Percentiles rank a stretch among this genome's conserved stretches.
phyloP scores from a whole-genome alignment of 2,797 vertebrate genomes.

The Avahi laniger region DNA sequence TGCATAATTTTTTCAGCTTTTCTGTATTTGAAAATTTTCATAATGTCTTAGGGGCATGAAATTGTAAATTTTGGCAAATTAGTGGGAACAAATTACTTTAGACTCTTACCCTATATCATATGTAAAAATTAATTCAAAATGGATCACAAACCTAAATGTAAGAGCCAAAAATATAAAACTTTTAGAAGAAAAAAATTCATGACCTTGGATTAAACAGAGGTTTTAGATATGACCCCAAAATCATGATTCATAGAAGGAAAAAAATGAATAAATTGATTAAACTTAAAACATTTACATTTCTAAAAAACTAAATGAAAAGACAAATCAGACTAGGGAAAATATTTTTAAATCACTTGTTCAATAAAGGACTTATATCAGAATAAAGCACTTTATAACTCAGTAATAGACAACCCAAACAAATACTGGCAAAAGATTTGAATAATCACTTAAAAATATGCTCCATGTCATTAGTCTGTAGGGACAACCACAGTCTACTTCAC shows the following conservation, averaged over 20 bases:
- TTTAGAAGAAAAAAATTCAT: neutral
- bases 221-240: neutral
- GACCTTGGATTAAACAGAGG: neutral
- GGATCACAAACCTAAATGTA: neutral
- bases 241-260: neutral
- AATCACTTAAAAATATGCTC: neutral
- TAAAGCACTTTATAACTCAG: neutral
- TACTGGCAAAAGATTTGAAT: neutral
- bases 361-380: neutral
- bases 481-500: neutral
- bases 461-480: neutral
- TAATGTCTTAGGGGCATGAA: neutral
- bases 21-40: neutral
- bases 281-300: neutral
- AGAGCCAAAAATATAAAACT: neutral
- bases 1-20: neutral
- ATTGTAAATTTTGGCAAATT: neutral
- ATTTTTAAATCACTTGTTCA: neutral
- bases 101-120: neutral
- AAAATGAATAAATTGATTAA: neutral
- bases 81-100: neutral
- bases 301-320: neutral
- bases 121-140: conserved; percentile 5
- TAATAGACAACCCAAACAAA: neutral
- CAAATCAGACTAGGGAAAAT: neutral